Evolutionary conservation across 30 jellyfish, hydroid and myxozoan species (phyloP).

Genomic region (Morbakka virulenta): DNA sequence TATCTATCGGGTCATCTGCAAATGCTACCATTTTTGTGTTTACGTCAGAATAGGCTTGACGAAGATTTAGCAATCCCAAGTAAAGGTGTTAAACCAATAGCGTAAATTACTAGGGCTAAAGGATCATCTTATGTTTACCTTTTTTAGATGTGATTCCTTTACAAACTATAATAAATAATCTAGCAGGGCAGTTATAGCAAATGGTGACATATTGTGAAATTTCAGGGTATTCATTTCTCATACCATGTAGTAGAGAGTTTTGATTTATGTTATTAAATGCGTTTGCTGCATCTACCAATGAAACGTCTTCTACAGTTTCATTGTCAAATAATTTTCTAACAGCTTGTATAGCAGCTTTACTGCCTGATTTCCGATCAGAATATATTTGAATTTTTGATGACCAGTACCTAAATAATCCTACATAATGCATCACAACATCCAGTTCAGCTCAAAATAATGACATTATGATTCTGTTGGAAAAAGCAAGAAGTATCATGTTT

Average conservation of each 20-base stretch:
- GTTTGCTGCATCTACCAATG: slow-evolving; percentile 28
- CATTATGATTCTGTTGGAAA: no score
- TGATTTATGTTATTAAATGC: slow-evolving; percentile 28
- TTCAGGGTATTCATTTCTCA: background rate
- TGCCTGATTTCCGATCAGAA: slow-evolving; percentile 13
- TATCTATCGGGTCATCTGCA: background rate
- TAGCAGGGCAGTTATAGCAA: background rate
- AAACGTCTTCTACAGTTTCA: slow-evolving; percentile 17
- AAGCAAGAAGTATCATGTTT: no score
- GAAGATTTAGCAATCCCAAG: background rate
- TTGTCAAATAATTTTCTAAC: background rate
- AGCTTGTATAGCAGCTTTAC: slow-evolving; percentile 34
- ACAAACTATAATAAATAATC: background rate
- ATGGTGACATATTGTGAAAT: background rate
- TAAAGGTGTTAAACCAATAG: slow-evolving; percentile 3
- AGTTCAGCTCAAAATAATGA: no score
- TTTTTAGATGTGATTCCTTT: background rate
- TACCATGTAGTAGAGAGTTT: background rate
- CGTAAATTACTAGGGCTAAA: slow-evolving; percentile 10
- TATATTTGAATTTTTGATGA: background rate
- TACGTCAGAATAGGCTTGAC: background rate
- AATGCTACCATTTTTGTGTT: background rate
- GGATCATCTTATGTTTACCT: slow-evolving; percentile 21
- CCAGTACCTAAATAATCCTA: no score
- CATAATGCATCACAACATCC: no score